These are phyloP conservation scores for Caenorhabditis parvicauda DNA, from an alignment of 2,888 invertebrate species.

Conservation along the genomic window DNA sequence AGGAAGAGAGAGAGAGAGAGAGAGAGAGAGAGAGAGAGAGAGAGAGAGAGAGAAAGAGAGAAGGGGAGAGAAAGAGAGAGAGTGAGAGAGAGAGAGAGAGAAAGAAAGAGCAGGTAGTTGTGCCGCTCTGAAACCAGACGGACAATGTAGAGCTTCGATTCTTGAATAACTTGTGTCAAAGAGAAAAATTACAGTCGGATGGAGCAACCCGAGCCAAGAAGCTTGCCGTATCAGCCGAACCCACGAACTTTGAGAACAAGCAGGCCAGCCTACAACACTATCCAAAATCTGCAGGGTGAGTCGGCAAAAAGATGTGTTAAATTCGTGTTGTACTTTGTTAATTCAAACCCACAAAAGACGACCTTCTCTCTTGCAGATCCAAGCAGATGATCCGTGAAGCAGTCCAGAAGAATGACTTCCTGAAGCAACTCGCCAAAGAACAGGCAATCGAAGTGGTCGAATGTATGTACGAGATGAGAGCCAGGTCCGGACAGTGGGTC, in stretches of 20 bases:
- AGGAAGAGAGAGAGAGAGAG: too few relatives aligned
- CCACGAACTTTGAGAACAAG: constrained; percentile 57
- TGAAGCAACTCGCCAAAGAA: constrained; percentile 66
- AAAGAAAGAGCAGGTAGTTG: constrained; percentile 7
- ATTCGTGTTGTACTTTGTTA: too few relatives aligned
- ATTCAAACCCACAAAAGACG: too few relatives aligned
- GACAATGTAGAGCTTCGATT: too few relatives aligned
- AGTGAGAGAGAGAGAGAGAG: neutral
- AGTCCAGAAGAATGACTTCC: constrained; percentile 67
- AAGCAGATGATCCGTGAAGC: constrained; percentile 67
- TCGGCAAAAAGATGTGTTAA: neutral
- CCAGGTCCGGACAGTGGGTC: constrained; percentile 65
- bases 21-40: too few relatives aligned
- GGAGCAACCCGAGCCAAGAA: constrained; percentile 62
- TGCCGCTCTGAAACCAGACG: too few relatives aligned
- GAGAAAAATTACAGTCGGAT: constrained; percentile 31
- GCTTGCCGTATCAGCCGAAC: constrained; percentile 66
- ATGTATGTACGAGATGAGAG: constrained; percentile 67
- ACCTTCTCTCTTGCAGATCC: constrained; percentile 60
- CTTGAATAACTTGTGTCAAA: too few relatives aligned
- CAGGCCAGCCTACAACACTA: constrained; percentile 58
- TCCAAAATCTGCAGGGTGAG: constrained; percentile 56
- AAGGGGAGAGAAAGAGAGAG: neutral
- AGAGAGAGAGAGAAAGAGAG: too few relatives aligned
- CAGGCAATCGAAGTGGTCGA: constrained; percentile 67